A percentile compares a stretch with the other conserved stretches of the same genome.
Conservation (phyloP, 2,113 vertebrate genomes). For the Daboia siamensis region DNA sequence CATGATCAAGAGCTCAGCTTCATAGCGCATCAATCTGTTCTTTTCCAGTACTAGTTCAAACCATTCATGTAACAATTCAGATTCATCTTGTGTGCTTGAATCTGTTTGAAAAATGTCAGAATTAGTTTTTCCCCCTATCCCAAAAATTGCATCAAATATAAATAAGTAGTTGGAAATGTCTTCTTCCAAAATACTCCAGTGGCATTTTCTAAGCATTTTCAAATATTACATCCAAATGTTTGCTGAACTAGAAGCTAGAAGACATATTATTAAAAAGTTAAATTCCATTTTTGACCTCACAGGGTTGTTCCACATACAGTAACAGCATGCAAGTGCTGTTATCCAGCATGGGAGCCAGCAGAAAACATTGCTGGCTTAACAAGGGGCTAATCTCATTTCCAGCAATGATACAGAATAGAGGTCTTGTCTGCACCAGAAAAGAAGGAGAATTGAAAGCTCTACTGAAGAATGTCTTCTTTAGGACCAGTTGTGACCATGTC, state of each 20-base stretch:
- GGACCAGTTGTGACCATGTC: not conserved
- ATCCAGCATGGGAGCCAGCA: not conserved
- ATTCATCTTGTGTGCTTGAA: slow-evolving; percentile 76
- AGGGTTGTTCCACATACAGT: not conserved
- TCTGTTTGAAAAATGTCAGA: slow-evolving; percentile 67
- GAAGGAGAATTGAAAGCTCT: not conserved
- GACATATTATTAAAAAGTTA: not conserved
- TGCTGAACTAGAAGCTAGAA: not conserved
- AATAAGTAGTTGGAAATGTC: not conserved
- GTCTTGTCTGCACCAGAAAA: not conserved
- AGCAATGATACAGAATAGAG: not conserved
- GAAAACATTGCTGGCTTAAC: not conserved
- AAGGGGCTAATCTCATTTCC: not conserved
- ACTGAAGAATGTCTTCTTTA: not conserved
- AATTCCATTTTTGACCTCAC: not conserved
- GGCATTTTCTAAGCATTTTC: not conserved
- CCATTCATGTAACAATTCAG: slow-evolving; percentile 87
- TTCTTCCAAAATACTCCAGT: not conserved
- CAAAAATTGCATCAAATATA: slow-evolving; percentile 26
- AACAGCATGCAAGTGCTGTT: not conserved
- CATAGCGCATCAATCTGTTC: slow-evolving; percentile 87
- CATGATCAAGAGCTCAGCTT: slow-evolving; percentile 85
- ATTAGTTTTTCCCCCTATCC: slow-evolving; percentile 41
- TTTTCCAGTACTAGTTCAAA: slow-evolving; percentile 92
- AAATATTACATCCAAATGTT: not conserved